Evolutionary conservation across 1,140 invertebrate genomes (phyloP).

Genomic region (Camponotus floridanus): DNA sequence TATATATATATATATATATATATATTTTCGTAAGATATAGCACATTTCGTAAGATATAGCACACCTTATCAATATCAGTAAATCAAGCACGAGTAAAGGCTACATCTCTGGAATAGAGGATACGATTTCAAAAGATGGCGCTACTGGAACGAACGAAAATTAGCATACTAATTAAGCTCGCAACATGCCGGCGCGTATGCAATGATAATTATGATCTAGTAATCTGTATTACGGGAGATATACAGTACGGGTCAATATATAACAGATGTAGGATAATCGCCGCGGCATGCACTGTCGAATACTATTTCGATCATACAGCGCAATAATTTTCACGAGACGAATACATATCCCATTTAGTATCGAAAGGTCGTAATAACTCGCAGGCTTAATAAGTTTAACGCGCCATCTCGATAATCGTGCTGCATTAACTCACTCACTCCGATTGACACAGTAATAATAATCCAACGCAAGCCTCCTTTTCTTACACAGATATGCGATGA

Average conservation of each 20-base stretch:
- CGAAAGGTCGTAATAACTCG: conserved; percentile 42
- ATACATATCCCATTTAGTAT: conserved; percentile 29
- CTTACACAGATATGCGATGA: too few relatives aligned
- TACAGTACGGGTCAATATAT: conserved; percentile 30
- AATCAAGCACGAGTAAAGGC: background rate
- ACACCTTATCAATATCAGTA: conserved; percentile 5
- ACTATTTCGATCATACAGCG: conserved; percentile 47
- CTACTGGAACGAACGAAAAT: conserved; percentile 55
- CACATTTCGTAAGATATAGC: too few relatives aligned
- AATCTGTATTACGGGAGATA: conserved; percentile 48
- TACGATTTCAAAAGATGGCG: conserved; percentile 30
- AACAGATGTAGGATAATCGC: conserved; percentile 54
- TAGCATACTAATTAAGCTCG: conserved; percentile 62
- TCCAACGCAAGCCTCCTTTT: background rate
- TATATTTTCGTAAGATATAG: background rate
- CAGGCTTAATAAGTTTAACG: conserved; percentile 51
- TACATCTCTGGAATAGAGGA: background rate
- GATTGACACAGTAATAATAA: conserved; percentile 7
- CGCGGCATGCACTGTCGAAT: conserved; percentile 42
- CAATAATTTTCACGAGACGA: conserved; percentile 53
- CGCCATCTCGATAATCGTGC: conserved; percentile 8
- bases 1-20: background rate
- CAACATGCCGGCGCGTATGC: conserved; percentile 40
- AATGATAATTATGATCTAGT: conserved; percentile 62
- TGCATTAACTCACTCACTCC: conserved; percentile 6